Conservation (phyloP, 2,113 vertebrate genomes). For the Phocoena phocoena region DNA sequence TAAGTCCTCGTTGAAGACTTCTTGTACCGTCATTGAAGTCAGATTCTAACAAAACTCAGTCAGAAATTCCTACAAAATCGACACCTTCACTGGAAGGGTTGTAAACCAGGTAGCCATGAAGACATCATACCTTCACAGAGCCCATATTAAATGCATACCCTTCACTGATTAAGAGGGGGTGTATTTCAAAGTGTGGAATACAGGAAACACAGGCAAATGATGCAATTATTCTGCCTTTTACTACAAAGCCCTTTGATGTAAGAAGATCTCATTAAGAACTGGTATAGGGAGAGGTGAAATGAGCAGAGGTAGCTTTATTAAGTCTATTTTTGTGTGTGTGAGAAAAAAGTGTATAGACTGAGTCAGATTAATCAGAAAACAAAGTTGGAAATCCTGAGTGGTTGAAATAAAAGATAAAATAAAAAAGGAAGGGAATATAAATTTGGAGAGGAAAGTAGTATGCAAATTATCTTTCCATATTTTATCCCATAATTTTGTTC, state of each 20-base stretch:
- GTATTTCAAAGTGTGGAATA: neutral
- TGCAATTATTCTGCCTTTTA: slow-evolving; percentile 1
- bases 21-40: neutral
- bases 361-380: neutral
- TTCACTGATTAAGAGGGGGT: neutral
- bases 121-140: neutral
- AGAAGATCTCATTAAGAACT: neutral
- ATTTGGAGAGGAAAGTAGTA: neutral
- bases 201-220: neutral
- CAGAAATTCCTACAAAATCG: neutral
- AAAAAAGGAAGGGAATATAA: neutral
- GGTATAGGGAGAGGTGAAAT: neutral
- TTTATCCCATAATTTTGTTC: neutral
- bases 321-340: neutral
- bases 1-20: neutral
- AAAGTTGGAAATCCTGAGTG: neutral
- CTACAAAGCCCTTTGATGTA: neutral
- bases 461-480: neutral
- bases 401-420: neutral
- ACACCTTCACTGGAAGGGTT: neutral
- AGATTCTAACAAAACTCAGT: neutral
- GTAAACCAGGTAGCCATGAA: neutral
- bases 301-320: neutral
- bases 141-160: neutral
- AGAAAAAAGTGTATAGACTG: neutral